Evolutionary conservation across 1,140 invertebrate species (phyloP).

Genomic region (Mizuhopecten yessoensis): DNA sequence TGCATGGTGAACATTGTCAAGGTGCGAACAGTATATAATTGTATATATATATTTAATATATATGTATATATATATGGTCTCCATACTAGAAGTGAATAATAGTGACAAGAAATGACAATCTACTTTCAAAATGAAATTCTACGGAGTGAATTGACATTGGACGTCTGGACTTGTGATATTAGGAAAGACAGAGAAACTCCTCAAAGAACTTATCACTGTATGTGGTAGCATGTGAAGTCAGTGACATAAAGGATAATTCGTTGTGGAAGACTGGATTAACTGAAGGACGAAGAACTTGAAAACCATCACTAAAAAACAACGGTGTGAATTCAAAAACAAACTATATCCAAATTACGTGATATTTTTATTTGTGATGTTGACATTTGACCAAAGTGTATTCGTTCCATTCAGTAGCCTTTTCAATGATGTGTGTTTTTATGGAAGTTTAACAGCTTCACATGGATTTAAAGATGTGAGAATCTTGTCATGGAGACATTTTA

Average conservation of each 20-base stretch:
- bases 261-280: neutral
- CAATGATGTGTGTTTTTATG: neutral
- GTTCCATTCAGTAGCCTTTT: slow-evolving; percentile 3
- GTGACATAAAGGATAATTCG: neutral
- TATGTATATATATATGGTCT: neutral
- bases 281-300: neutral
- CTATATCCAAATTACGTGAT: slow-evolving; percentile 12
- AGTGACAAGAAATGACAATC: neutral
- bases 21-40: neutral
- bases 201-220: neutral
- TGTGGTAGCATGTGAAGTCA: neutral
- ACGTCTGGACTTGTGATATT: no score
- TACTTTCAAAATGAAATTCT: neutral
- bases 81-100: neutral
- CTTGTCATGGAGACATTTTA: neutral
- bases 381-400: slow-evolving; percentile 34
- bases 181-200: no score
- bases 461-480: neutral
- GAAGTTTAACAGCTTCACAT: neutral
- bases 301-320: neutral
- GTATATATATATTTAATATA: neutral
- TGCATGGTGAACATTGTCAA: slow-evolving; percentile 25
- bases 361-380: neutral
- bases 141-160: neutral
- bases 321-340: neutral